phyloP scores from a whole-genome alignment of 2,888 invertebrate species.

The Pristionchus mayeri region DNA sequence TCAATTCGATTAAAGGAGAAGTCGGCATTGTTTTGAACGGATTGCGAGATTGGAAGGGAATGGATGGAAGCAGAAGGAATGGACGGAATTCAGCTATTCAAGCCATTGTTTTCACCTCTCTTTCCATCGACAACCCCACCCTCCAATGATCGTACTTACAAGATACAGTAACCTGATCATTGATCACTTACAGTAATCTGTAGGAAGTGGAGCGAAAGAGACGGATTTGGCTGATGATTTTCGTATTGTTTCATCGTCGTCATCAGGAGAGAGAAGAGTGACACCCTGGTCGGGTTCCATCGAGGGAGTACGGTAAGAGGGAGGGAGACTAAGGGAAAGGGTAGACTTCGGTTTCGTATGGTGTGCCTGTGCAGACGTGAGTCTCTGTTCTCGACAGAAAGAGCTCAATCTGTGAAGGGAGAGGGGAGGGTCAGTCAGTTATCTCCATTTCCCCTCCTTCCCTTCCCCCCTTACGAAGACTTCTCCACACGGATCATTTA shows the following conservation, averaged over 20 bases:
- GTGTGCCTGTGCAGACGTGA: not conserved
- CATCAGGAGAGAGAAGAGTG: not conserved
- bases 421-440: conserved; percentile 39
- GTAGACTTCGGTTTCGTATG: not conserved
- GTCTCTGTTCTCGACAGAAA: conserved; percentile 30
- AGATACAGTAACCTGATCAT: not conserved
- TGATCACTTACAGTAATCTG: conserved; percentile 44
- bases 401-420: conserved; percentile 12
- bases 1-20: not conserved
- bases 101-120: not conserved
- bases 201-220: conserved; percentile 45
- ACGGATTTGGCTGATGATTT: conserved; percentile 42
- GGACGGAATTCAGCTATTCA: too few relatives aligned
- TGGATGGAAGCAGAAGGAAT: too few relatives aligned
- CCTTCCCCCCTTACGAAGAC: not conserved
- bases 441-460: conserved; percentile 36
- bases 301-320: not conserved
- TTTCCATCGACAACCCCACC: too few relatives aligned
- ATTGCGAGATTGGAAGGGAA: not conserved
- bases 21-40: not conserved
- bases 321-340: not conserved
- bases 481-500: conserved; percentile 42
- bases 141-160: too few relatives aligned
- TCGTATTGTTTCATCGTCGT: conserved; percentile 6
- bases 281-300: not conserved